Evolutionary conservation across 2,888 invertebrate genomes (phyloP), one percentile per base, ranked within the genome.

Genomic region (Drosophila pseudotalamancana): DNA sequence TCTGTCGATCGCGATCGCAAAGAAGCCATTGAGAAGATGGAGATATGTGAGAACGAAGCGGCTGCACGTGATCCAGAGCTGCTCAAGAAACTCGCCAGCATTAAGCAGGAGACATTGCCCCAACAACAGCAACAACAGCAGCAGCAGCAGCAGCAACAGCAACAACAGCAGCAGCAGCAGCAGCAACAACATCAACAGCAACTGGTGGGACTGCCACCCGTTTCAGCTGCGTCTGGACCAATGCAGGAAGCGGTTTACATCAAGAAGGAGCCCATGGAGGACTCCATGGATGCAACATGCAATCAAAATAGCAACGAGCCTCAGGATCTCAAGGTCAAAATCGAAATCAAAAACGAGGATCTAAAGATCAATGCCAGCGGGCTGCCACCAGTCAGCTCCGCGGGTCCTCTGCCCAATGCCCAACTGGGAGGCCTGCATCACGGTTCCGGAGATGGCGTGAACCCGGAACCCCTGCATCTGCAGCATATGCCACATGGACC

Each of bases 261-360:
- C 31, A 92, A 92, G 42, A 92, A 92, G 48, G 92, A 92, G 64
- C 92, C 91, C 0, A 90, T 92, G 70, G 91, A 92, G 54, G 92
- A 92, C 59, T 90, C 91, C 2, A 88, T 90, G 71, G 93, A 93
- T 57, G 90, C 91, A 29, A 88, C 89, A 43, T 91, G 91, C 65
- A 91, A 91, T 81, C 91, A 91, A 61, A 92, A 90, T 45, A 91
- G 91, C 67, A 93, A 92, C 89, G 95, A 95, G 82, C 95, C 95
- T 6, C 95, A 95, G 86, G 95, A 95, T 89, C 91, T 95, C 54
- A 95, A 95, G 88, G 94, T 95, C 27, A 95, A 95, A 84, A 94
- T 95, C 81, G 95, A 95, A 90, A 92, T 94, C 50, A 92, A 92
- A 63, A 92, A 91, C 53, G 91, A 91, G 66, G 88, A 91, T 27